Evolutionary conservation across 2,797 vertebrate genomes (phyloP).

Genomic region (Cyprinella venusta): DNA sequence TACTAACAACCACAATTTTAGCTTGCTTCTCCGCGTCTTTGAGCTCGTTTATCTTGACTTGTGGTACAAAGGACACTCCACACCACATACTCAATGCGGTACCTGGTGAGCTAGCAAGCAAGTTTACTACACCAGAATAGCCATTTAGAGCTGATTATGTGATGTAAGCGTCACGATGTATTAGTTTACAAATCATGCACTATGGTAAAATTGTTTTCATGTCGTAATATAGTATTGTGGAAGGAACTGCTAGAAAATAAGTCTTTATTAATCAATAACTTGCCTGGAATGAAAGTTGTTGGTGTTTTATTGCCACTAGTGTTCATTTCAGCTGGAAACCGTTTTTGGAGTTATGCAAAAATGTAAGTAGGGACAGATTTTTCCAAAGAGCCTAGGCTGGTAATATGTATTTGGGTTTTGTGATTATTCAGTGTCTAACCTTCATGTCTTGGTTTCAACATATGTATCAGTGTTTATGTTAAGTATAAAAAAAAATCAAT

Average conservation of each 20-base stretch:
- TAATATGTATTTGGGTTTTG: background rate
- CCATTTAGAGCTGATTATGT: background rate
- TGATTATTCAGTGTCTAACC: background rate
- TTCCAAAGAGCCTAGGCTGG: background rate
- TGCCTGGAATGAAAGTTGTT: background rate
- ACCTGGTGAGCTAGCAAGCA: background rate
- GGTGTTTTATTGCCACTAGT: background rate
- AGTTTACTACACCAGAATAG: background rate
- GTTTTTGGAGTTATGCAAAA: background rate
- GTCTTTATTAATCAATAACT: background rate
- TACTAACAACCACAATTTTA: background rate
- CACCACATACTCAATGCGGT: background rate
- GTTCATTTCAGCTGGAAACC: background rate
- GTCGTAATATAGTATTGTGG: background rate
- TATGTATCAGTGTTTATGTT: conserved; percentile 23
- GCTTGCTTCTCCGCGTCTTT: background rate
- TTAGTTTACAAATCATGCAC: background rate
- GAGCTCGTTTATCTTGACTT: background rate
- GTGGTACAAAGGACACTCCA: background rate
- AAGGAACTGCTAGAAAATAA: background rate
- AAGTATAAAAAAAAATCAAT: background rate
- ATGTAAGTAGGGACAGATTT: background rate
- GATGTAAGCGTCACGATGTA: background rate
- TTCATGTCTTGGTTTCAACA: conserved; percentile 9
- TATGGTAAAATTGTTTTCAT: background rate